phyloP scores from a whole-genome alignment of 2,797 vertebrate species.

The Peromyscus aztecus region DNA sequence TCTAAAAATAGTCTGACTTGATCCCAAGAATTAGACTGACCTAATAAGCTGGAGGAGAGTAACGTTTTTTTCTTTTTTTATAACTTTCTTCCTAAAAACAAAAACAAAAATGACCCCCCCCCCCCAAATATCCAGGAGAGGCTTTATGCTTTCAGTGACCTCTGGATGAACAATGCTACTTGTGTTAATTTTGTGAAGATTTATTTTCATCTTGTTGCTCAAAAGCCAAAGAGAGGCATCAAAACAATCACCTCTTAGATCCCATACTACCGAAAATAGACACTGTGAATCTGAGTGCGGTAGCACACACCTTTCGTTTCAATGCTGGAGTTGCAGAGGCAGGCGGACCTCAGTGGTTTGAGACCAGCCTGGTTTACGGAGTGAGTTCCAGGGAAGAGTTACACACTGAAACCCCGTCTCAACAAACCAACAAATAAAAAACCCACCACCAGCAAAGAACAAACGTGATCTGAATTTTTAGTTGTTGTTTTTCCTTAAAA shows the following conservation, averaged over 20 bases:
- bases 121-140: neutral
- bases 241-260: neutral
- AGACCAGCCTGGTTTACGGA: neutral
- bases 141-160: neutral
- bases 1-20: neutral
- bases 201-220: slow-evolving; percentile 73
- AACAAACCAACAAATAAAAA: neutral
- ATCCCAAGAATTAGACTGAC: neutral
- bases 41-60: neutral
- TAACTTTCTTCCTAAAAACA: slow-evolving; percentile 39
- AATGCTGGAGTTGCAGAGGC: neutral
- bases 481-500: neutral
- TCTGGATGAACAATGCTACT: neutral
- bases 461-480: neutral
- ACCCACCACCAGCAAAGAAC: neutral
- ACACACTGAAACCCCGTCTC: neutral
- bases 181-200: slow-evolving; percentile 3
- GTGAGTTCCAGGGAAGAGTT: neutral
- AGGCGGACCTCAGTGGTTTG: neutral
- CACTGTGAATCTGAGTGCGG: neutral
- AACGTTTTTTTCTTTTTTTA: neutral
- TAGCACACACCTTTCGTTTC: neutral
- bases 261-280: neutral
- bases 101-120: no score
- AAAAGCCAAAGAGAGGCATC: neutral